Evolutionary conservation across 1,140 invertebrate species (phyloP), one percentile per base, ranked within the genome.

Genomic region (Euwallacea similis): DNA sequence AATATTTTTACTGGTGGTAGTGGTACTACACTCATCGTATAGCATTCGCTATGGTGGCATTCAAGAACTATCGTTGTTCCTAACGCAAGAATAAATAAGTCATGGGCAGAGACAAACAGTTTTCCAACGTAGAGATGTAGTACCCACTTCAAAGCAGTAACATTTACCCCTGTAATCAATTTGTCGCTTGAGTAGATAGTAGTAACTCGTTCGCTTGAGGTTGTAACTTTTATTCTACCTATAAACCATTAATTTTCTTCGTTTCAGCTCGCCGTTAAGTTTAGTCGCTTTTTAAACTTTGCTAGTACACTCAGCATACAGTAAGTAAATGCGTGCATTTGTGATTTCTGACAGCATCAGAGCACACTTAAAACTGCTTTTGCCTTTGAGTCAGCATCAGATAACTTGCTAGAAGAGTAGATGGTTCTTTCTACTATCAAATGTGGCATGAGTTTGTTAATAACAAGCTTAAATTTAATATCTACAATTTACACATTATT

Each of bases 401-500:
- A 4, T 33, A 33, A 33, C 21, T 33, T 33, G 21, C 11, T 53
- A 53, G 50, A 53, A 53, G 50, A 53, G 50, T 53, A 58, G n/a
- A 58, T 15, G 21, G 7, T 58, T 50, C 46, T 3, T 11, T 58
- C 6, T 33, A 58, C 11, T 53, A 53, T 6, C 6, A 79, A 79
- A 76, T 79, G 78, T 77, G 78, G 78, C 78, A 79, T 79, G 78
- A 75, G 53, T 73, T 66, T 60, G 63, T 53, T 69, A 62, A 69
- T 62, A 67, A 58, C 53, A 33, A 33, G 21, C 21, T 33, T 33
- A 33, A 67, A 65, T 65, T 42, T 60, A 60, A 21, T 10, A 16
- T 13, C 16, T 42, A 63, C 44, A 63, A 7, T 47, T 46, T 11
- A 63, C 61, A 63, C 43, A 73, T 60, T 50, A 11, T 50, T 50